Evolutionary conservation across 2,113 vertebrate species (phyloP), one percentile per base, ranked within the genome.

Genomic region (Actinemys pallida): DNA sequence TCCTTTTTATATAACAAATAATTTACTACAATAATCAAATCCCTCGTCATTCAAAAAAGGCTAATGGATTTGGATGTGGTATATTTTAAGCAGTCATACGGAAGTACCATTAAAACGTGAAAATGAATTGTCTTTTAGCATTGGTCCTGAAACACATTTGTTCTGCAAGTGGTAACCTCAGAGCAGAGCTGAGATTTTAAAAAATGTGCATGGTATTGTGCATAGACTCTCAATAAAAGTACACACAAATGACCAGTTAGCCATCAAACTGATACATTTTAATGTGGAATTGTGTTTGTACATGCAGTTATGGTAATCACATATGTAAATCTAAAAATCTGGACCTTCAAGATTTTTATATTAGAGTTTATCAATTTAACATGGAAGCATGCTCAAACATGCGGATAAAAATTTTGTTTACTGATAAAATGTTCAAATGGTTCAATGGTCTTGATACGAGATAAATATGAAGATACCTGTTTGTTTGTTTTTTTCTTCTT

Each of bases 401-500:
- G 87, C 72, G 29, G 84, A 45, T 42, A 88, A 1, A 1, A 52
- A 1, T 4, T 84, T 56, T 29, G n/a, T 20, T 92, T 91, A 87
- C 86, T 12, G 16, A 69, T 53, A 54, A 47, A 88, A 52, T 90
- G 42, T 81, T 81, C 8, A 3, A 27, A 0, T 56, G 16, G 81
- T 54, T 92, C 50, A 54, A 7, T 88, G 4, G 2, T 81, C 17
- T n/a, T 88, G 53, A 29, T 13, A 3, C n/a, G 65, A 47, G 54
- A 12, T 76, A 22, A 78, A 52, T 17, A 10, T 65, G 31, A 91
- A 19, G 29, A n/a, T 52, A 75, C 45, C 27, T 89, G 62, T 84
- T 59, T 86, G 39, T 90, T 45, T 31, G 56, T 92, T 91, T 5
- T 95, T 89, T 89, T 90, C 95, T 90, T 85, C 65, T 90, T 92